Evolutionary conservation across 2,113 vertebrate species (phyloP).

Genomic region (Acinonyx jubatus): DNA sequence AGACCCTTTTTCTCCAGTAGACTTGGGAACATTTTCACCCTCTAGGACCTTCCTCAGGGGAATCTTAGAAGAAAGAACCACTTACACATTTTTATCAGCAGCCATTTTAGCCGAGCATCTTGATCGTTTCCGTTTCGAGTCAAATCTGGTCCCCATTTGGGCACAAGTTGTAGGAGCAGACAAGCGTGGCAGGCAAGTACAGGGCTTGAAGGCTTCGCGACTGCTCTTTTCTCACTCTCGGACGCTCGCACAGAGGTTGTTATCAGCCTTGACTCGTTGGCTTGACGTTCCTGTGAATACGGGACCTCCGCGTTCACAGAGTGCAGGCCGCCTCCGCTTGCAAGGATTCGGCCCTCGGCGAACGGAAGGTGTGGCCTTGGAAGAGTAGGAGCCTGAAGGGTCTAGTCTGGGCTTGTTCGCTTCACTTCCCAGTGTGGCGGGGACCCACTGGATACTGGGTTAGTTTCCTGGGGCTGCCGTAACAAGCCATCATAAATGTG

Average conservation of each 20-base stretch:
- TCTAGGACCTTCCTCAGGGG: not conserved
- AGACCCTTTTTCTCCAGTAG: not conserved
- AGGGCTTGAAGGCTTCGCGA: not conserved
- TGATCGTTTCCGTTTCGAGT: fast-evolving
- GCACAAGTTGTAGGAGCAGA: not conserved
- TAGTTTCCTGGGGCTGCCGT: not conserved
- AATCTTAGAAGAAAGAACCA: not conserved
- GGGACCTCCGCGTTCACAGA: not conserved
- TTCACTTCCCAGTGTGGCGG: not conserved
- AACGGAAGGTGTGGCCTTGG: not conserved
- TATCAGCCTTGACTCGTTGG: not conserved
- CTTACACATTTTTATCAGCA: not conserved
- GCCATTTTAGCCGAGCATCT: not conserved
- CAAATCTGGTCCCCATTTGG: not conserved
- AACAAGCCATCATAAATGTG: not conserved
- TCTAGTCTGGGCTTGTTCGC: not conserved
- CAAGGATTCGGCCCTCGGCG: not conserved
- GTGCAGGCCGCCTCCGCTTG: not conserved
- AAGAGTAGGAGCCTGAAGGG: not conserved
- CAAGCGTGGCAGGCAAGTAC: not conserved
- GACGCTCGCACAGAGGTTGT: not conserved
- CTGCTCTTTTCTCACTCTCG: not conserved
- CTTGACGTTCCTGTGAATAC: not conserved
- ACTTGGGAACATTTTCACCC: not conserved
- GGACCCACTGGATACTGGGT: fast-evolving